These are phyloP conservation scores for Phoxinus dragarum DNA, from an alignment of 2,797 vertebrate species.

Conservation along the genomic window DNA sequence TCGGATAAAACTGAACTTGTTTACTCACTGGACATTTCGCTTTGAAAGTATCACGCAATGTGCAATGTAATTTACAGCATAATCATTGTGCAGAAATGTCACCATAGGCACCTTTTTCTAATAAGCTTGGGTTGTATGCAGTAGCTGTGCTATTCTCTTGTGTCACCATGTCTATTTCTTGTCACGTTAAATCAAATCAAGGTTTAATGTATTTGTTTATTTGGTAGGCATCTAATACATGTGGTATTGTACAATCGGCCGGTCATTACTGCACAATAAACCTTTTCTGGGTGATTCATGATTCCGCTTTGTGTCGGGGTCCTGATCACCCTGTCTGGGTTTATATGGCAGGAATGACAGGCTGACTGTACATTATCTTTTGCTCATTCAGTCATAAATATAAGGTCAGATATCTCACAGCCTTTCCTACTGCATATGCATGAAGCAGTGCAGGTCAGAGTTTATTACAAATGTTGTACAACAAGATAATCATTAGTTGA, in stretches of 20 bases:
- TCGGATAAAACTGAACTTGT: background rate
- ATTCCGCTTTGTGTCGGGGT: background rate
- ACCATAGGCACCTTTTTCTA: background rate
- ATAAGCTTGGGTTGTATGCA: background rate
- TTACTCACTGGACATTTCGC: background rate
- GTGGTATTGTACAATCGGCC: background rate
- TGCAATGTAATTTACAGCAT: background rate
- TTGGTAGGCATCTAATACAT: slow-evolving; percentile 2
- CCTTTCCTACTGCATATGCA: slow-evolving; percentile 8
- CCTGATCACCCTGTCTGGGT: background rate
- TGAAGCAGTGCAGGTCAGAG: slow-evolving; percentile 23
- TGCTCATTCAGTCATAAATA: background rate
- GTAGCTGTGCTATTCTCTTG: background rate
- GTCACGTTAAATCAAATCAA: background rate
- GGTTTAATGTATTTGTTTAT: slow-evolving; percentile 9
- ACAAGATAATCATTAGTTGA: background rate
- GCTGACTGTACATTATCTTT: background rate
- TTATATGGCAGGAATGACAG: slow-evolving; percentile 3
- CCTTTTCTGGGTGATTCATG: background rate
- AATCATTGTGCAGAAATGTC: background rate
- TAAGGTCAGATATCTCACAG: background rate
- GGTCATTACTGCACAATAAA: background rate
- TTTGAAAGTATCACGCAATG: background rate
- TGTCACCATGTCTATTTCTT: background rate
- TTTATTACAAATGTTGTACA: background rate